phyloP scores from a whole-genome alignment of 2,888 invertebrate species.

The Belgica antarctica region DNA sequence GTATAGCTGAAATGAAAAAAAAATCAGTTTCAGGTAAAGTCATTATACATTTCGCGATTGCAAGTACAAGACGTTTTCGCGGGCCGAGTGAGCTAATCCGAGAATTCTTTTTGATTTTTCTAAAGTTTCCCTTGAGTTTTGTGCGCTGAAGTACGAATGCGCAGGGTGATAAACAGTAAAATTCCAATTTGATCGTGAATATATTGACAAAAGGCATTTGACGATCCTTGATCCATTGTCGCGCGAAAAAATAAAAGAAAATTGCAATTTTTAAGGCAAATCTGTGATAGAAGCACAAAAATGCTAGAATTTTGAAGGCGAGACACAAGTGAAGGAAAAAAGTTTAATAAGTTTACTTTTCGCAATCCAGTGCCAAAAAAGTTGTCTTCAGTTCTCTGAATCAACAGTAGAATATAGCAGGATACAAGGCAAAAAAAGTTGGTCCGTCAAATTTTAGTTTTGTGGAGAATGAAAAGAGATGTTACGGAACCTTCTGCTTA shows the following conservation, averaged over 20 bases:
- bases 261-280: neutral
- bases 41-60: slow-evolving; percentile 41
- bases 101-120: neutral
- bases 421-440: neutral
- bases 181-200: too few species aligned
- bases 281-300: neutral
- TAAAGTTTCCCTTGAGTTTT: neutral
- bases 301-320: slow-evolving; percentile 14
- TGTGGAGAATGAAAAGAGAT: slow-evolving; percentile 13
- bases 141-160: too few species aligned
- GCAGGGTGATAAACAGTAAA: too few species aligned
- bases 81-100: slow-evolving; percentile 32
- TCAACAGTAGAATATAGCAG: neutral
- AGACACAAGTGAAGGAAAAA: too few species aligned
- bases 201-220: too few species aligned
- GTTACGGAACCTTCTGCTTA: neutral
- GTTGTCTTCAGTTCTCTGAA: neutral
- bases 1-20: neutral
- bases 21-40: slow-evolving; percentile 36
- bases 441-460: slow-evolving; percentile 1
- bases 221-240: neutral
- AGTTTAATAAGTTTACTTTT: slow-evolving; percentile 16
- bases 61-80: slow-evolving; percentile 42
- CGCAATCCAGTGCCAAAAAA: slow-evolving; percentile 15
- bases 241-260: neutral